Percentiles rank a stretch among this genome's conserved stretches.
These are phyloP conservation scores for Steinernema carpocapsae DNA, from an alignment of 2,888 invertebrate genomes.

Conservation along the genomic window DNA sequence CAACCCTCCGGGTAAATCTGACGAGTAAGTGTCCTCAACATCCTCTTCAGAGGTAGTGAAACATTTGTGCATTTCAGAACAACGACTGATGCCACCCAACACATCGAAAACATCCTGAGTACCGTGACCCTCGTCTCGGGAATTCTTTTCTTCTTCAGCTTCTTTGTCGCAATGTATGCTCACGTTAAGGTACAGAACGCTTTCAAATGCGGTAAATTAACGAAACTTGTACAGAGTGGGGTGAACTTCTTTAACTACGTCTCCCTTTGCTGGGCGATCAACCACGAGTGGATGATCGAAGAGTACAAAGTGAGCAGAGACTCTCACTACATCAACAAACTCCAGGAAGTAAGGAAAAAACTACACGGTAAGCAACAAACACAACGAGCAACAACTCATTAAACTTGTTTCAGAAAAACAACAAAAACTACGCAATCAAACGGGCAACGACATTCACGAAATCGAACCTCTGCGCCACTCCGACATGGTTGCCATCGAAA, in stretches of 20 bases:
- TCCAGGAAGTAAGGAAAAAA: slow-evolving; percentile 55
- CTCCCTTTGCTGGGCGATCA: slow-evolving; percentile 56
- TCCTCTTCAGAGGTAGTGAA: neutral
- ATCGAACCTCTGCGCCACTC: slow-evolving; percentile 55
- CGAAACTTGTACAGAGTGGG: slow-evolving; percentile 48
- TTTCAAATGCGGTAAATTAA: neutral
- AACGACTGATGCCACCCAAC: slow-evolving; percentile 23
- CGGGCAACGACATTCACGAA: slow-evolving; percentile 41
- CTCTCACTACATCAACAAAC: slow-evolving; percentile 54
- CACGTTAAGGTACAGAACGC: slow-evolving; percentile 71
- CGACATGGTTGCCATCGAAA: slow-evolving; percentile 52
- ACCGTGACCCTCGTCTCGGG: slow-evolving; percentile 73
- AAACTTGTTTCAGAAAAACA: slow-evolving; percentile 51
- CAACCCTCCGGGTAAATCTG: neutral
- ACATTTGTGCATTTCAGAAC: slow-evolving; percentile 1
- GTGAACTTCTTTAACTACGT: slow-evolving; percentile 55
- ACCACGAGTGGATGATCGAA: slow-evolving; percentile 59
- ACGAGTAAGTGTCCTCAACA: neutral
- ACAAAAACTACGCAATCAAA: slow-evolving; percentile 48
- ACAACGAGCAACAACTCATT: neutral
- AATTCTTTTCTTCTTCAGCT: slow-evolving; percentile 73
- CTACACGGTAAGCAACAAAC: slow-evolving; percentile 47
- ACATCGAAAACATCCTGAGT: slow-evolving; percentile 64
- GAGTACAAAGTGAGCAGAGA: slow-evolving; percentile 57
- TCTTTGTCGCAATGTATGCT: slow-evolving; percentile 74